Evolutionary conservation across 1,140 invertebrate genomes (phyloP), one percentile per base, ranked within the genome.

Genomic region (Sinonovacula constricta): DNA sequence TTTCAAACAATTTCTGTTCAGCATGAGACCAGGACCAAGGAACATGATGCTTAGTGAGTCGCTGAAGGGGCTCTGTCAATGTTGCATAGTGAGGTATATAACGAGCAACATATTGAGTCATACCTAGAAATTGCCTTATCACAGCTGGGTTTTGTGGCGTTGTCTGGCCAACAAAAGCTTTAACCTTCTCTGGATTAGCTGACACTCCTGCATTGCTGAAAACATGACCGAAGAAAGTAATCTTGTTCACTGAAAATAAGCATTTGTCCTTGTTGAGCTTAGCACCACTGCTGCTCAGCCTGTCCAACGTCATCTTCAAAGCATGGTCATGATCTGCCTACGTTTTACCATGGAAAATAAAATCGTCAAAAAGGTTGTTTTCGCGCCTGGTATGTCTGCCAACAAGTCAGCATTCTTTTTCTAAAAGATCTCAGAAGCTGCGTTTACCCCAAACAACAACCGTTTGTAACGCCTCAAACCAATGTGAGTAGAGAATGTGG

Each of bases 341-440:
- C n/a, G 31, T 77, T 56, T 49, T 63, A 2, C 74, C 85, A 63
- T 76, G 76, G 0, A 84, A 71, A 22, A 83, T 45, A 24, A 85
- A 84, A 54, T 83, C 79, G 62, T 84, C 79, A 18, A 66, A 65
- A 28, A 79, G 39, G 54, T 84, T 82, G 3, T 22, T 24, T 5
- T 51, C 78, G 39, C 81, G 24, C n/a, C n/a, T n/a, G n/a, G n/a
- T n/a, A n/a, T n/a, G n/a, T n/a, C n/a, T n/a, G n/a, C n/a, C n/a
- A n/a, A n/a, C n/a, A n/a, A n/a, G n/a, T n/a, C n/a, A n/a, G n/a
- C n/a, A n/a, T n/a, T n/a, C n/a, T n/a, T n/a, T n/a, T n/a, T n/a
- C n/a, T n/a, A n/a, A n/a, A n/a, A n/a, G n/a, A n/a, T n/a, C n/a
- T n/a, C n/a, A n/a, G n/a, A n/a, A n/a, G n/a, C n/a, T n/a, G n/a